Evolutionary conservation across 2,888 invertebrate species (phyloP).

Genomic region (Napeogenes inachia): DNA sequence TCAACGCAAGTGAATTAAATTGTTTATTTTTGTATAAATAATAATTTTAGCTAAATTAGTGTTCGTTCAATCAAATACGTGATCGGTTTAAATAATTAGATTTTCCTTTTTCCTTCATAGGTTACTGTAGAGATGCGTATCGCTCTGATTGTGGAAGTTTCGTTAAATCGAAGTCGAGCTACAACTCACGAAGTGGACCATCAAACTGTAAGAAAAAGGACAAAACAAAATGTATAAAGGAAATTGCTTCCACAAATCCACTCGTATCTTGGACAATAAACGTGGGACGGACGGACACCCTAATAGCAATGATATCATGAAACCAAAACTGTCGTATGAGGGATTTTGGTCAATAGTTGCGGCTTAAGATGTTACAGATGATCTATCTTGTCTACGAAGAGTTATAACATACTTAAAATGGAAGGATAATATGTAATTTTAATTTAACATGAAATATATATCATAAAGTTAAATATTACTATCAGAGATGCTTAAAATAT

Average conservation of each 20-base stretch:
- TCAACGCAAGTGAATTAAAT: too few relatives aligned
- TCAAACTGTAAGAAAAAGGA: conserved; percentile 76
- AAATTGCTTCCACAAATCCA: conserved; percentile 78
- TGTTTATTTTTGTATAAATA: conserved; percentile 51
- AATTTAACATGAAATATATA: too few relatives aligned
- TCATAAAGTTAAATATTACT: too few relatives aligned
- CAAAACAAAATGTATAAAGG: conserved; percentile 78
- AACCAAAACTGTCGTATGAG: conserved; percentile 72
- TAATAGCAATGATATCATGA: conserved; percentile 78
- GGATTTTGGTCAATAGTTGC: conserved; percentile 40
- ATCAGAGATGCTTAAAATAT: too few relatives aligned
- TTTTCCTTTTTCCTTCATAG: conserved; percentile 50
- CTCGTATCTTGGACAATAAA: conserved; percentile 77
- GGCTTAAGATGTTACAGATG: conserved; percentile 42
- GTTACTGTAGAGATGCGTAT: conserved; percentile 63
- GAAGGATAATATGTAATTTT: background rate
- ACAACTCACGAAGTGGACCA: conserved; percentile 73
- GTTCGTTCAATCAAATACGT: conserved; percentile 66
- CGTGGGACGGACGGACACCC: conserved; percentile 69
- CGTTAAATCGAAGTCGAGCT: conserved; percentile 68
- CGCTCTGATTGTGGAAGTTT: conserved; percentile 62
- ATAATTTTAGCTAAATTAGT: conserved; percentile 65
- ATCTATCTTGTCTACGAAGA: conserved; percentile 16
- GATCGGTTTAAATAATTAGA: conserved; percentile 67
- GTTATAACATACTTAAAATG: background rate